phyloP scores from a whole-genome alignment of 2,113 vertebrate species.

The Acanthochromis polyacanthus region DNA sequence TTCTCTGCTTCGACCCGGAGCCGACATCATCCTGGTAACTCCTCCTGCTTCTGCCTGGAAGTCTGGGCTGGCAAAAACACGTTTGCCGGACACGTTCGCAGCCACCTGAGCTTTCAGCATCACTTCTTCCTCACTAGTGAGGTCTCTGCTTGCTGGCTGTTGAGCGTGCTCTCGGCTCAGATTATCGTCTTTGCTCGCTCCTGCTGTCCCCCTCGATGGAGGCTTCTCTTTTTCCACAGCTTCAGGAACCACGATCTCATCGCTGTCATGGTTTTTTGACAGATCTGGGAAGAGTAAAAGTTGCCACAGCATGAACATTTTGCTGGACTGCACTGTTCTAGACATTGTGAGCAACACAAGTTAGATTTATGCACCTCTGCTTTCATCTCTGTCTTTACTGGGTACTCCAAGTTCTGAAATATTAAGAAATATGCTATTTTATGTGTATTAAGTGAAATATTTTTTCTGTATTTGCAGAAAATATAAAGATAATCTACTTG shows the following conservation, averaged over 20 bases:
- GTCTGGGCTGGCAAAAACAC: neutral
- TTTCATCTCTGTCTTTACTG: constrained; percentile 37
- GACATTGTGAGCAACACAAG: neutral
- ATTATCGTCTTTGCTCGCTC: neutral
- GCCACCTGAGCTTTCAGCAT: neutral
- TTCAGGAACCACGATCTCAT: constrained; percentile 48
- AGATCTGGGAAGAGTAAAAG: constrained; percentile 11
- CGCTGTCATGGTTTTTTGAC: constrained; percentile 60
- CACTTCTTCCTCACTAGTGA: constrained; percentile 30
- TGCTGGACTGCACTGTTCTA: neutral
- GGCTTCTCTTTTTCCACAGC: constrained; percentile 21
- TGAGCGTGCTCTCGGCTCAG: constrained; percentile 15
- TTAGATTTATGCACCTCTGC: constrained; percentile 36
- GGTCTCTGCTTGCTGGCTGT: constrained; percentile 28
- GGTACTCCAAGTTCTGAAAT: constrained; percentile 29
- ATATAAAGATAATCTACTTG: constrained; percentile 45
- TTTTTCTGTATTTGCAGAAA: neutral
- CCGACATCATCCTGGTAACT: constrained; percentile 1
- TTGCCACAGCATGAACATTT: constrained; percentile 1
- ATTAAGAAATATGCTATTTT: neutral
- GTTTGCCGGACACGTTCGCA: constrained; percentile 4
- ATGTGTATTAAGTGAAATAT: neutral
- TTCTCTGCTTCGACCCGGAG: constrained; percentile 26
- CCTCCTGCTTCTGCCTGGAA: neutral
- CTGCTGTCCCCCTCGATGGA: neutral